Evolutionary conservation across 2,797 vertebrate genomes (phyloP).

Genomic region (Gadopsis bispinosus): DNA sequence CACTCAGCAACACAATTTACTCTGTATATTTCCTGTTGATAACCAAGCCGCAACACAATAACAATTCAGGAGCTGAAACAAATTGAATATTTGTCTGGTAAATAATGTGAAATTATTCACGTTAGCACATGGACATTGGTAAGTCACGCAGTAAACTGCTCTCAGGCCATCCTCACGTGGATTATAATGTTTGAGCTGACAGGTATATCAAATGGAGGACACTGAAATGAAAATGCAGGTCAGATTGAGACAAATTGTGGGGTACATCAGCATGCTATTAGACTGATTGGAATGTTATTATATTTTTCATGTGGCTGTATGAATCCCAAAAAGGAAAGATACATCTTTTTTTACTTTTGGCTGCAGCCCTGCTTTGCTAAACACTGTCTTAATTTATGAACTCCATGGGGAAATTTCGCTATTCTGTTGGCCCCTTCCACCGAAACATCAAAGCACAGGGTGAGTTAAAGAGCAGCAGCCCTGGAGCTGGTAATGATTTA

Average conservation of each 20-base stretch:
- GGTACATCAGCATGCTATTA: conserved; percentile 30
- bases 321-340: conserved; percentile 44
- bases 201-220: conserved; percentile 48
- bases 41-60: conserved; percentile 26
- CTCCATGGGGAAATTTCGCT: conserved; percentile 56
- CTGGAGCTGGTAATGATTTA: conserved; percentile 57
- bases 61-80: conserved; percentile 36
- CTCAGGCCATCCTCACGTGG: conserved; percentile 19
- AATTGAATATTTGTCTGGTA: conserved; percentile 36
- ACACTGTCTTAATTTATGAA: conserved; percentile 57
- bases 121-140: conserved; percentile 43
- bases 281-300: conserved; percentile 50
- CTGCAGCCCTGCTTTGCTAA: conserved; percentile 39
- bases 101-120: conserved; percentile 58
- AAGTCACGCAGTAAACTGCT: conserved; percentile 54
- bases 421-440: conserved; percentile 51
- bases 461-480: conserved; percentile 64
- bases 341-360: conserved; percentile 18
- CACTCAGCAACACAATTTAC: conserved; percentile 16
- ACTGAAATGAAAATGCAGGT: conserved; percentile 37
- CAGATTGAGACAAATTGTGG: conserved; percentile 51
- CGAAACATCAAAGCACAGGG: conserved; percentile 59
- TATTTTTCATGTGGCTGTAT: conserved; percentile 18
- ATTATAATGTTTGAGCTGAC: conserved; percentile 56
- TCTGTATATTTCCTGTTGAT: conserved; percentile 22